phyloP scores from a whole-genome alignment of 2,797 vertebrate species.

The Hephaestus fuliginosus region DNA sequence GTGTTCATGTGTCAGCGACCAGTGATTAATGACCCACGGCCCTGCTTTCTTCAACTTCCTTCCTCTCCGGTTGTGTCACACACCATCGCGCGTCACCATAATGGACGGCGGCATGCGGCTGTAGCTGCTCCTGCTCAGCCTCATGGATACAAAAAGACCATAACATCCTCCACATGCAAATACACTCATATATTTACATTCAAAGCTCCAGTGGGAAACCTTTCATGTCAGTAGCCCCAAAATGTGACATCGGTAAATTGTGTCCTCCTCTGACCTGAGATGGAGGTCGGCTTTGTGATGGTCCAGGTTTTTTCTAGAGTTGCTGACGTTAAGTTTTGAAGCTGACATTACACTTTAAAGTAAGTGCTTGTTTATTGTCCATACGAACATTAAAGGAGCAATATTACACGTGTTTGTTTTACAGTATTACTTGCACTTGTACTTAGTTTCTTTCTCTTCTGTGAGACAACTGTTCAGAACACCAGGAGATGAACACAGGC shows the following conservation, averaged over 20 bases:
- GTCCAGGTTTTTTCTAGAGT: not conserved
- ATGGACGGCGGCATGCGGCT: slow-evolving; percentile 74
- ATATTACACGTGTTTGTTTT: not conserved
- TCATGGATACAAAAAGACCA: slow-evolving; percentile 58
- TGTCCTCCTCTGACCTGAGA: slow-evolving; percentile 30
- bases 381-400: not conserved
- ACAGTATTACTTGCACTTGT: not conserved
- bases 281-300: slow-evolving; percentile 7
- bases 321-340: not conserved
- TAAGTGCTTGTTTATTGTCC: not conserved
- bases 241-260: slow-evolving; percentile 24
- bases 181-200: slow-evolving; percentile 41
- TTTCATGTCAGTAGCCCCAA: slow-evolving; percentile 24
- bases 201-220: slow-evolving; percentile 9
- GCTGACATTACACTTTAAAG: not conserved
- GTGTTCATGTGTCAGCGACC: slow-evolving; percentile 72
- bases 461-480: not conserved
- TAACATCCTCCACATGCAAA: slow-evolving; percentile 67
- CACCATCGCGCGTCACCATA: slow-evolving; percentile 73
- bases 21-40: slow-evolving; percentile 84
- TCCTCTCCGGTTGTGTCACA: slow-evolving; percentile 79
- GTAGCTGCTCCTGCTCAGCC: slow-evolving; percentile 62
- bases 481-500: not conserved
- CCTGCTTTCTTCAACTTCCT: slow-evolving; percentile 80
- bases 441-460: not conserved